A percentile compares a stretch with the other conserved stretches of the same genome.
phyloP scores from a whole-genome alignment of 2,797 vertebrate species.

The Chelon labrosus region DNA sequence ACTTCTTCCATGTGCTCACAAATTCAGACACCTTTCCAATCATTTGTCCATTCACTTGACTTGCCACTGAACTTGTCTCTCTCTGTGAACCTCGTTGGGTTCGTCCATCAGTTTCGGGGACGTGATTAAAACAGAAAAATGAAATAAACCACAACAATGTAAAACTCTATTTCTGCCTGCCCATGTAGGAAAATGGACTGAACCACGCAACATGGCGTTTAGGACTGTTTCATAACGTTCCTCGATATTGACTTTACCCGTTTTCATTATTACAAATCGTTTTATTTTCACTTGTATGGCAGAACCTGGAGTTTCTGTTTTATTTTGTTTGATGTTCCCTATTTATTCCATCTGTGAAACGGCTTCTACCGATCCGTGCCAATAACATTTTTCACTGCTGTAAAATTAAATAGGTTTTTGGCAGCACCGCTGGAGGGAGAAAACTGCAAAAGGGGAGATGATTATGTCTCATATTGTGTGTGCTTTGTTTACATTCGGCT shows the following conservation, averaged over 20 bases:
- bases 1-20: too few species aligned
- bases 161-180: neutral
- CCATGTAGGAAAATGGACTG: neutral
- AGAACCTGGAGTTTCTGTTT: slow-evolving; percentile 6
- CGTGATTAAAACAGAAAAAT: slow-evolving; percentile 9
- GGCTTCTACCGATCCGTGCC: slow-evolving; percentile 5
- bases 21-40: neutral
- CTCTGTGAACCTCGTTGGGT: neutral
- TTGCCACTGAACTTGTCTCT: neutral
- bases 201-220: neutral
- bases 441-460: slow-evolving; percentile 17
- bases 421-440: slow-evolving; percentile 11
- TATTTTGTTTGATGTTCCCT: neutral
- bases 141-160: neutral
- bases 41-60: neutral
- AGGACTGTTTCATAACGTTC: neutral
- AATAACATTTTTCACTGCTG: slow-evolving; percentile 19
- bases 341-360: slow-evolving; percentile 10
- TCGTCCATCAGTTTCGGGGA: neutral
- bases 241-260: neutral
- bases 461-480: slow-evolving; percentile 20
- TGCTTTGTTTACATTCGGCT: slow-evolving; percentile 36
- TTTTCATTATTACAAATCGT: slow-evolving; percentile 28
- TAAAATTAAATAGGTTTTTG: slow-evolving; percentile 16
- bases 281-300: slow-evolving; percentile 7